phyloP scores from a whole-genome alignment of 2,888 invertebrate species.

The Caenorhabditis afra region DNA sequence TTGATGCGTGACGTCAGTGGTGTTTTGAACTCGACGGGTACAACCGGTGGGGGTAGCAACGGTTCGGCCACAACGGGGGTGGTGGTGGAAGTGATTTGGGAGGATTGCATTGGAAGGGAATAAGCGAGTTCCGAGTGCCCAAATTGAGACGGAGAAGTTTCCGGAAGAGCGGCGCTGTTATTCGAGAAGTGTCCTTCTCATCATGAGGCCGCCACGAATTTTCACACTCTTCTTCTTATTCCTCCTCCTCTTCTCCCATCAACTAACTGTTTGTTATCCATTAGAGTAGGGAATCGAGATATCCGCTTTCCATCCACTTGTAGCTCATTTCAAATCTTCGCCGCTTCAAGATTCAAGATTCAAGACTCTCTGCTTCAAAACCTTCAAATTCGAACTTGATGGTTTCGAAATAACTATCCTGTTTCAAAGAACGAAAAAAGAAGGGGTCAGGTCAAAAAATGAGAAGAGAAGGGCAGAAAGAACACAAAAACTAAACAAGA shows the following conservation, averaged over 20 bases:
- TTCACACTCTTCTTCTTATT: constrained; percentile 52
- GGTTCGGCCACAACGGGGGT: constrained; percentile 15
- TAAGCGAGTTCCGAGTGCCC: not conserved
- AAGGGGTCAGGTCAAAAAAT: not conserved
- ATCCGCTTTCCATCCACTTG: constrained; percentile 38
- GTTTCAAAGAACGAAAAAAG: too few species aligned
- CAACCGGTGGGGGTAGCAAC: constrained; percentile 7
- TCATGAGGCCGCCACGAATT: constrained; percentile 21
- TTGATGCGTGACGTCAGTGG: constrained; percentile 37
- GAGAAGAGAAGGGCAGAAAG: not conserved
- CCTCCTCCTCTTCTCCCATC: too few species aligned
- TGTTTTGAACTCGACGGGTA: constrained; percentile 31
- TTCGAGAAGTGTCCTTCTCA: constrained; percentile 42
- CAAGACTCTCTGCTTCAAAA: not conserved
- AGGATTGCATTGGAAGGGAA: constrained; percentile 35
- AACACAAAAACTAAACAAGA: too few species aligned
- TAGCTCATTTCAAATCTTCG: constrained; percentile 49
- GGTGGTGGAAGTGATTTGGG: constrained; percentile 24
- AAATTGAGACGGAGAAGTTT: constrained; percentile 2
- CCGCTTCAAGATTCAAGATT: constrained; percentile 7
- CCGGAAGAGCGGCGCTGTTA: constrained; percentile 9
- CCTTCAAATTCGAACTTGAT: too few species aligned
- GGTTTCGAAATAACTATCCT: too few species aligned
- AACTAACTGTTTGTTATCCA: constrained; percentile 64
- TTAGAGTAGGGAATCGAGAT: constrained; percentile 51